Evolutionary conservation across 2,113 vertebrate species (phyloP).

Genomic region (Neodon shergylaensis): DNA sequence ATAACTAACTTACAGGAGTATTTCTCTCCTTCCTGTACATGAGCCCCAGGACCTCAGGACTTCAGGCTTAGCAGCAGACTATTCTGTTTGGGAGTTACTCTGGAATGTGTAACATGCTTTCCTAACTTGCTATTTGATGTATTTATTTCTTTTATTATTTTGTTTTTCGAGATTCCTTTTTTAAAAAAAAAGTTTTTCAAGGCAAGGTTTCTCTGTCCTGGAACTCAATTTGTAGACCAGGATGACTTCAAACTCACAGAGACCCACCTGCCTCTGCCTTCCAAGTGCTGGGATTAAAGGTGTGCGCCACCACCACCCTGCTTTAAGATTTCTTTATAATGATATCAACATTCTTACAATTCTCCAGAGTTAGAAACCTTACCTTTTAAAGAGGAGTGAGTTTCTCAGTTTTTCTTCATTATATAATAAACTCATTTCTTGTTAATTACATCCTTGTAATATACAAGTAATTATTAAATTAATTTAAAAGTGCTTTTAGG

Average conservation of each 20-base stretch:
- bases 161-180: neutral
- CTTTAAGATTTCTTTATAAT: neutral
- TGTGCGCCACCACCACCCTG: no score
- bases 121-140: neutral
- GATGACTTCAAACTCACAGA: neutral
- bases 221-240: neutral
- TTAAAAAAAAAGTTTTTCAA: neutral
- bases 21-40: neutral
- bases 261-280: neutral
- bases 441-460: neutral
- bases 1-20: no score
- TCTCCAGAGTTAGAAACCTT: slow-evolving; percentile 23
- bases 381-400: neutral
- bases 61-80: neutral
- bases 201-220: neutral
- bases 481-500: neutral
- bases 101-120: neutral
- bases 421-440: neutral
- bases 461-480: neutral
- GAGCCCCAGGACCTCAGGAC: no score
- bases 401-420: neutral
- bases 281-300: neutral
- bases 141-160: neutral
- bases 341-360: neutral
- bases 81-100: neutral